Evolutionary conservation across 2,888 invertebrate species (phyloP).

Genomic region (Drosophila emarginata): DNA sequence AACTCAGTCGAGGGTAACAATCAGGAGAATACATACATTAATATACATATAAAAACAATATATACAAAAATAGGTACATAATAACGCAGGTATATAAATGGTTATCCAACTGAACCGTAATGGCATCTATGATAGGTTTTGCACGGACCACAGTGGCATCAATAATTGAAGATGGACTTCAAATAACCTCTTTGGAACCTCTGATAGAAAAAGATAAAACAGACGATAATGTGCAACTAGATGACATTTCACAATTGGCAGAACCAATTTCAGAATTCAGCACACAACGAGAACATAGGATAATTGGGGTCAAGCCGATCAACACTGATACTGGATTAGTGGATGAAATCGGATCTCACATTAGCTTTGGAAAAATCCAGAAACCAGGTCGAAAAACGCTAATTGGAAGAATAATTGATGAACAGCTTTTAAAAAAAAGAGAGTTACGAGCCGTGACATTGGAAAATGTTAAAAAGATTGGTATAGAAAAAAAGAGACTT

Average conservation of each 20-base stretch:
- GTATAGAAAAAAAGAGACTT: constrained; percentile 1
- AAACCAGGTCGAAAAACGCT: background rate
- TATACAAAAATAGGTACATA: background rate
- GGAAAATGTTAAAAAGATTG: background rate
- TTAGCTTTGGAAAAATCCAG: too few species aligned
- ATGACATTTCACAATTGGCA: too few species aligned
- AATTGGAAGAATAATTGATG: background rate
- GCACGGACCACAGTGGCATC: background rate
- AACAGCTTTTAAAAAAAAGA: background rate
- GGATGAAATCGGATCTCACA: background rate
- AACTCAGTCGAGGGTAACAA: background rate
- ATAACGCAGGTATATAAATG: background rate
- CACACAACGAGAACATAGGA: too few species aligned
- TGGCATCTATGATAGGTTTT: background rate
- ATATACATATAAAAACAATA: background rate
- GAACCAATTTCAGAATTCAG: too few species aligned
- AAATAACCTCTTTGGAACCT: too few species aligned
- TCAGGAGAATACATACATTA: background rate
- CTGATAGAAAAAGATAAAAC: too few species aligned
- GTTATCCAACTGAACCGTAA: background rate
- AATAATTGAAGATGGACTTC: too few species aligned
- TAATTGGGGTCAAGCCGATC: too few species aligned
- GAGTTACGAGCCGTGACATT: background rate
- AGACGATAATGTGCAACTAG: too few species aligned
- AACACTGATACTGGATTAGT: too few species aligned